A percentile compares a stretch with the other conserved stretches of the same genome.
phyloP scores from a whole-genome alignment of 2,113 vertebrate genomes.

The Oreocharis arfaki region DNA sequence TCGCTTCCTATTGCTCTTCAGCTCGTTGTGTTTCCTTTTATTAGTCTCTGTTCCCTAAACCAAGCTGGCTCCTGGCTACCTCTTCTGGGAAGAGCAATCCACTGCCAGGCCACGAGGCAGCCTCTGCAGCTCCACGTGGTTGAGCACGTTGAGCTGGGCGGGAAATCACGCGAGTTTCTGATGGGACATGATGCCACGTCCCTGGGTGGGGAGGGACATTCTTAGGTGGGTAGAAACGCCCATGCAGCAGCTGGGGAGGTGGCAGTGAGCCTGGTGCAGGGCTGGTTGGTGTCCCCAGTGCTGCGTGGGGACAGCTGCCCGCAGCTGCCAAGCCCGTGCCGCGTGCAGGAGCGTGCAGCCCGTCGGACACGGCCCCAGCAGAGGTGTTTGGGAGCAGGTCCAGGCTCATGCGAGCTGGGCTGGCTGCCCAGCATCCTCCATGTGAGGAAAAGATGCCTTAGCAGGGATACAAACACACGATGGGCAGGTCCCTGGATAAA shows the following conservation, averaged over 20 bases:
- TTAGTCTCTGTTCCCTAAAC: not conserved
- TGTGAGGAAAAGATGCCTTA: not conserved
- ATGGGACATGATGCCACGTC: fast-evolving
- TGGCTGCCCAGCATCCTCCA: not conserved
- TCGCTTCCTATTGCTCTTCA: not conserved
- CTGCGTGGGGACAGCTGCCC: not conserved
- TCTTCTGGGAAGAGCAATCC: not conserved
- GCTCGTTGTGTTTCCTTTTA: not conserved
- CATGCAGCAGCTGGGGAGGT: not conserved
- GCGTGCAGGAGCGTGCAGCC: not conserved
- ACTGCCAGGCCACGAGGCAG: not conserved
- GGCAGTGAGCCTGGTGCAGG: fast-evolving
- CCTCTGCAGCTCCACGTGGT: fast-evolving
- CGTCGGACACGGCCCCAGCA: not conserved
- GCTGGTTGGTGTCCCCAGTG: not conserved
- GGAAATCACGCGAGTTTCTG: not conserved
- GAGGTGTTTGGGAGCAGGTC: constrained; percentile 39
- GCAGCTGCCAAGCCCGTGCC: not conserved
- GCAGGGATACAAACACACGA: not conserved
- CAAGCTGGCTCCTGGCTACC: not conserved
- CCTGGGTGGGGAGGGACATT: not conserved
- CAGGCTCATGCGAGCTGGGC: not conserved
- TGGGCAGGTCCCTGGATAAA: constrained; percentile 10
- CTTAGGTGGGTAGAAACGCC: not conserved
- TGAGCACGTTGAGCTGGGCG: not conserved